These are phyloP conservation scores for Spilarctia lutea DNA, from an alignment of 2,888 invertebrate species.

Conservation along the genomic window DNA sequence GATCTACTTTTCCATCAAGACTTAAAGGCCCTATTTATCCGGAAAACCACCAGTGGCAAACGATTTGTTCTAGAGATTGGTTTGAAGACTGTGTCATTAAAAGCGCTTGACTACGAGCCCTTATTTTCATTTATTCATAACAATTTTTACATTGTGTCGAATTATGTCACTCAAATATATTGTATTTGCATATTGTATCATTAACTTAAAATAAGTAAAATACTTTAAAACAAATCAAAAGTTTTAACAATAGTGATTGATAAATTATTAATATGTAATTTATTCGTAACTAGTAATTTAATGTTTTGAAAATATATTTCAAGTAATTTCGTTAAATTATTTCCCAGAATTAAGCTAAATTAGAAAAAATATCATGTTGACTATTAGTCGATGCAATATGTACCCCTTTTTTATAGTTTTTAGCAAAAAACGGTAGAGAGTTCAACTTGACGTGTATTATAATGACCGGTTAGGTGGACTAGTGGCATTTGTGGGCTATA, in stretches of 20 bases:
- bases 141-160: too few species aligned
- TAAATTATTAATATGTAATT: neutral
- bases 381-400: conserved; percentile 11
- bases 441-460: conserved; percentile 32
- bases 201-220: neutral
- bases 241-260: neutral
- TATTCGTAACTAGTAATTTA: neutral
- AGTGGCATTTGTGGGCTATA: conserved; percentile 49
- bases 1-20: too few species aligned
- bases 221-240: neutral
- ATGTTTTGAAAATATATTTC: neutral
- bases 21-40: too few species aligned
- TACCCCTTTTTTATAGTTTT: conserved; percentile 25
- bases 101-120: too few species aligned
- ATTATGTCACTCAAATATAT: too few species aligned
- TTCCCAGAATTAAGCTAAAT: neutral
- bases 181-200: neutral
- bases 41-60: too few species aligned
- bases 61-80: too few species aligned
- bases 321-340: neutral
- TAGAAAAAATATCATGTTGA: conserved; percentile 4
- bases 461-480: conserved; percentile 51
- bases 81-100: too few species aligned
- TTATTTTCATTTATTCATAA: too few species aligned
- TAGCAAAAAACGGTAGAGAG: conserved; percentile 40